These are phyloP conservation scores for Picathartes gymnocephalus DNA, from an alignment of 2,113 vertebrate genomes.

Conservation along the genomic window DNA sequence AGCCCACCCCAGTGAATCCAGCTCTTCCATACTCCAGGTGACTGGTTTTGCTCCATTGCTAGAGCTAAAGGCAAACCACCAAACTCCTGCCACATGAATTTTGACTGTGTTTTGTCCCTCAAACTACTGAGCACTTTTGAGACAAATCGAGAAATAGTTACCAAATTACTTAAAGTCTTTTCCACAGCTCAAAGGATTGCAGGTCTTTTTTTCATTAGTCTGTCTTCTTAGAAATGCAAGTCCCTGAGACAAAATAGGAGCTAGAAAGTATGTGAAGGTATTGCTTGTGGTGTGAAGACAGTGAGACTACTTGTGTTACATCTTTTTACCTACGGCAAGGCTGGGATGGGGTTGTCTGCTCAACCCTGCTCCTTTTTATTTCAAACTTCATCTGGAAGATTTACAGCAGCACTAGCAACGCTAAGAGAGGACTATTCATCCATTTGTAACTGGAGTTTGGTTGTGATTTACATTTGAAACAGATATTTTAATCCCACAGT, in stretches of 20 bases:
- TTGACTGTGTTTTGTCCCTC: neutral
- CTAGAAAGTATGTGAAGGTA: neutral
- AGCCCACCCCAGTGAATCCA: neutral
- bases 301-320: neutral
- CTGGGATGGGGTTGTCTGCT: neutral
- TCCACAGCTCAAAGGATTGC: neutral
- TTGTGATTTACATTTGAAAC: slow-evolving; percentile 6
- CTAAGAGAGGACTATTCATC: neutral
- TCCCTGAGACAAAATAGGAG: neutral
- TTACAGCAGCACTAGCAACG: neutral
- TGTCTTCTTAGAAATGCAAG: neutral
- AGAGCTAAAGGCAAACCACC: neutral
- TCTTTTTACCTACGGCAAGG: neutral
- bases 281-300: neutral
- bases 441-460: neutral
- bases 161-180: neutral
- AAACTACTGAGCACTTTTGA: neutral
- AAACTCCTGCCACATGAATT: neutral
- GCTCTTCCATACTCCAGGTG: neutral
- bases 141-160: neutral
- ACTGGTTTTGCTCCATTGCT: neutral
- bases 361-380: neutral
- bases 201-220: neutral
- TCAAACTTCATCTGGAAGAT: neutral
- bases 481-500: neutral